Evolutionary conservation across 1,140 invertebrate genomes (phyloP), one percentile per base, ranked within the genome.

Genomic region (Dreissena polymorpha): DNA sequence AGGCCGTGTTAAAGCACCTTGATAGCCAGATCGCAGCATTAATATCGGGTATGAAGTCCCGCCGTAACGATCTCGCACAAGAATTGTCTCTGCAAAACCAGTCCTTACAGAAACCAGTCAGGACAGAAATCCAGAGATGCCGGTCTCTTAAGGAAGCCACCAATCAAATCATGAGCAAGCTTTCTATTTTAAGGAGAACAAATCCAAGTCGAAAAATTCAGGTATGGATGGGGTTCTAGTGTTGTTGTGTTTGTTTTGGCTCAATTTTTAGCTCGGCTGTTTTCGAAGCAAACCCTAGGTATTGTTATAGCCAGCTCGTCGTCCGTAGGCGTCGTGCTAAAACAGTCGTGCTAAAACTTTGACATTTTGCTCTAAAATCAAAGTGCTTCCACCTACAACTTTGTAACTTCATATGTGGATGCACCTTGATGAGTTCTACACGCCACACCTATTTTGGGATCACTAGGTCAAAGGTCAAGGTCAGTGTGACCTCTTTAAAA

Each of bases 121-220:
- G 14, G 29, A 16, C 39, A 6, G 81, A 76, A 18, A 51, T 76
- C 29, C 23, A 50, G n/a, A 71, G 39, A 63, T 77, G 72, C 60
- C 50, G 27, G 51, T 23, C 23, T 21, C 10, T 71, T n/a, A 69
- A 77, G 50, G 50, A 39, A 23, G 27, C 23, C 18, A 23, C 75
- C 25, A 72, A 76, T 18, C 71, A 76, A 57, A 6, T 63, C 16
- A 76, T 83, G 65, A 83, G 51, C 13, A 76, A 70, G 27, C 65
- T 83, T 13, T 50, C 72, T 16, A 18, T 27, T 14, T 57, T 83
- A n/a, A 67, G 74, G 23, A 29, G 55, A 60, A 51, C 50, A 5
- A 39, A 39, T 39, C 39, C 39, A 39, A 39, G 39, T 39, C 39
- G 39, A 39, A 39, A 39, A 39, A 39, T 39, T n/a, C 57, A 60